Evolutionary conservation across 2,113 vertebrate species (phyloP), one percentile per base, ranked within the genome.

Genomic region (Sterna hirundo): DNA sequence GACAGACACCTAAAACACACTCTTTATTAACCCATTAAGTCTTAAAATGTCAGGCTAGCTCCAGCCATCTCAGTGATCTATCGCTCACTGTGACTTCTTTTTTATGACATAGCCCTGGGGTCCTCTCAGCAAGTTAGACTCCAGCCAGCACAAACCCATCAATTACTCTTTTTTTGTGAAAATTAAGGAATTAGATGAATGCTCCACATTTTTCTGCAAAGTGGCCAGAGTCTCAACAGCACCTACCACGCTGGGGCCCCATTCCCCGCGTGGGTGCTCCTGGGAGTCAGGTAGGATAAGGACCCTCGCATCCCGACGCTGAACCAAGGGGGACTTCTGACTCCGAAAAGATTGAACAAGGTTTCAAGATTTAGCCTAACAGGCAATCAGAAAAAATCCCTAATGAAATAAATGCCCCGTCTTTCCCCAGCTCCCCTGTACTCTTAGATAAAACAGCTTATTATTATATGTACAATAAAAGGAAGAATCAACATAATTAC

Each of bases 401-500:
- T 93, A 95, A 96, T 96, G 90, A 96, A 95, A 93, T 93, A 96
- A 96, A 90, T 74, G 86, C 68, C 78, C 75, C 66, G 42, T 80
- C 93, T 91, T 95, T 66, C 57, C 54, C 32, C 77, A 70, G 90
- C 65, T 91, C 69, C 93, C 76, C 75, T 40, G 51, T 85, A 85
- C 75, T 90, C 81, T 96, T 62, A 82, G 84, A 95, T 93, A 96
- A 94, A 96, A 76, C 72, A 91, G 86, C 86, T 97, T 93, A 83
- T 95, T 95, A 96, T 86, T 95, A 94, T 85, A 97, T 38, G 89
- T 95, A 85, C 83, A 91, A 96, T 91, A 97, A 97, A 96, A 91
- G 82, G 87, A 93, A 96, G 96, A 97, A 97, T 97, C 95, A 97
- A 96, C 95, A 94, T 96, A 97, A 97, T 97, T 96, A 97, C 87